Base-by-base conservation (phyloP, 2,113 vertebrate genomes). In the Oncorhynchus gorbuscha region DNA sequence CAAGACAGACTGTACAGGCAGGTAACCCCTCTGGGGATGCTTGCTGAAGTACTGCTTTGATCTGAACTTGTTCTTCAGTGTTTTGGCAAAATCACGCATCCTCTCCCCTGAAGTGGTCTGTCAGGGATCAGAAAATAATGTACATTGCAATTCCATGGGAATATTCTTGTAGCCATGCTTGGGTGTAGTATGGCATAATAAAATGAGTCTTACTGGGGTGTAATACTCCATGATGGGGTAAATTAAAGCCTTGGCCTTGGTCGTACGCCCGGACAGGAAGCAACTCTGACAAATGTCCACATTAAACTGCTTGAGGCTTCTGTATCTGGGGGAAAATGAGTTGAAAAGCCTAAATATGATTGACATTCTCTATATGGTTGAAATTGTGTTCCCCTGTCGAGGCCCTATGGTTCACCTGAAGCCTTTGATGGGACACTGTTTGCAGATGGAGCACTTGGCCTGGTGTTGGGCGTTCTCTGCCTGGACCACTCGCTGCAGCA, bases 61-160 rank as follows among this genome's bases (percentile, higher is more conserved):
- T 26, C 95, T 89, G 71, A 96, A 96, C 83, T 96, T 96, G 86
- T 96, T 96, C 88, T 95, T 95, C 85, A 96, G 88, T 0, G 94
- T 95, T 0, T 93, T 95, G 71, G 95, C 95, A 83, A 96, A 95
- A 80, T 96, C 95, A 48, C 95, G 92, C 94, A 96, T 92, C 78
- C 95, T 95, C 88, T 96, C 95, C n/a, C 94, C 95, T 61, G 95
- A 96, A 0, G 95, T 95, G 26, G 95, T 95, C 95, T 96, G 74
- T 11, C 32, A 58, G 71, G 35, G 3, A 55, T 12, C 22, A 28
- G 16, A 16, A 59, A 24, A 30, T 32, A 62, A 49, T 7, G 39
- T 49, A 48, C 26, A 3, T 58, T 58, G 20, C 55, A 58, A 58
- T 58, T 26, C 30, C 6, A 35, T 18, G 39, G 39, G 39, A 45